Percentiles rank a stretch among this genome's conserved stretches.
phyloP scores from a whole-genome alignment of 2,797 vertebrate genomes.

The Gobionotothen gibberifrons region DNA sequence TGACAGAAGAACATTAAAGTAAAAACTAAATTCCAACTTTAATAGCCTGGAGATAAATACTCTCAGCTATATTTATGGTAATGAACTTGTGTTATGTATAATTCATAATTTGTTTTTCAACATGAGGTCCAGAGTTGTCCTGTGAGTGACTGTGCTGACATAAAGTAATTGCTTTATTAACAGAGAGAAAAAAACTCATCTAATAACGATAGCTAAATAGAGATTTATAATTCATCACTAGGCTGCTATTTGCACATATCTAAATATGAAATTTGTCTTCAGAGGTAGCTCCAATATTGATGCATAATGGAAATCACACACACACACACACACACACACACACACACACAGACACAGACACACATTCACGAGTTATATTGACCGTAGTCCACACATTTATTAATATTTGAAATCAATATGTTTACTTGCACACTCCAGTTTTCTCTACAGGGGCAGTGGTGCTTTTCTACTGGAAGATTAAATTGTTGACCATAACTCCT shows the following conservation, averaged over 20 bases:
- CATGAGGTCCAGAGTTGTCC: constrained; percentile 23
- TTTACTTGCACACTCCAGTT: background rate
- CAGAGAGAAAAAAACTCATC: background rate
- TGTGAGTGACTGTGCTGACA: constrained; percentile 24
- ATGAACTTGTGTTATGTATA: constrained; percentile 47
- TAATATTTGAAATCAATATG: constrained; percentile 39
- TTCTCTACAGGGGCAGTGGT: background rate
- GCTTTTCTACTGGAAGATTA: background rate
- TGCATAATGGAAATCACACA: background rate
- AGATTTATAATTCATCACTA: constrained; percentile 32
- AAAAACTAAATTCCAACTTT: constrained; percentile 32
- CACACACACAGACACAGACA: background rate
- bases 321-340: background rate
- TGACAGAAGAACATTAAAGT: constrained; percentile 31
- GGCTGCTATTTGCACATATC: constrained; percentile 23
- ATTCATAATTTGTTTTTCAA: constrained; percentile 49
- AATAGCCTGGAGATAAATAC: constrained; percentile 54
- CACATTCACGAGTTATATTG: background rate
- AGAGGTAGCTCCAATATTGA: constrained; percentile 14
- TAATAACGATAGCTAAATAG: constrained; percentile 16
- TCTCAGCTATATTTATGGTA: constrained; percentile 51
- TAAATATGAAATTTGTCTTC: constrained; percentile 19
- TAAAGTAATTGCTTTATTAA: constrained; percentile 43
- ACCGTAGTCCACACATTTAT: constrained; percentile 14
- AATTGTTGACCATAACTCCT: background rate